phyloP scores from a whole-genome alignment of 1,140 invertebrate genomes.

The Cephus cinctus region DNA sequence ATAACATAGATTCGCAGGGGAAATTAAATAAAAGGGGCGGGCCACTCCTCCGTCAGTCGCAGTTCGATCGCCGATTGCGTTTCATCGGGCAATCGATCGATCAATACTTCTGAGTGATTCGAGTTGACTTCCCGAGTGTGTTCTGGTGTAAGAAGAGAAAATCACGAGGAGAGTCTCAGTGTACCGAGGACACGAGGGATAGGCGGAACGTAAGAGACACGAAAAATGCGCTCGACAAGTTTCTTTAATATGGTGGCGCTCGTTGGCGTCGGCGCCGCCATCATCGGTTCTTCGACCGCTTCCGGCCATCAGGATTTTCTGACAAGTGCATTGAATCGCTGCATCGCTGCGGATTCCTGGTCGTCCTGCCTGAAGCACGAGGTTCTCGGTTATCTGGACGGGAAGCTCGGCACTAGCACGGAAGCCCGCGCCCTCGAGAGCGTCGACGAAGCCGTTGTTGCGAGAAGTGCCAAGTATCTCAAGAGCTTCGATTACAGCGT shows the following conservation, averaged over 20 bases:
- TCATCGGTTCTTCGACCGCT: constrained; percentile 24
- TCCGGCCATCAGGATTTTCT: constrained; percentile 68
- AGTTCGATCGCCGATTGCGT: constrained; percentile 54
- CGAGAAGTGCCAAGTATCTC: constrained; percentile 67
- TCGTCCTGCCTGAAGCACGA: constrained; percentile 72
- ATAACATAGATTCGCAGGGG: constrained; percentile 54
- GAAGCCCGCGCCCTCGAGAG: constrained; percentile 61
- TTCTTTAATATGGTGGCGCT: constrained; percentile 28
- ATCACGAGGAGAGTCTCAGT: too few relatives aligned
- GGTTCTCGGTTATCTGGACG: constrained; percentile 71
- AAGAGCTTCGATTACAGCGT: constrained; percentile 70
- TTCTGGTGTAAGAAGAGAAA: background rate
- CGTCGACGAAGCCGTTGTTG: constrained; percentile 72
- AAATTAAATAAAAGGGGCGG: constrained; percentile 57
- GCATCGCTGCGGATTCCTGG: constrained; percentile 64
- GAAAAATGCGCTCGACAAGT: constrained; percentile 38
- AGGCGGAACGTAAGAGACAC: constrained; percentile 13
- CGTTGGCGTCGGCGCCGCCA: constrained; percentile 31
- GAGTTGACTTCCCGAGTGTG: constrained; percentile 3
- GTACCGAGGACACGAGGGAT: too few relatives aligned
- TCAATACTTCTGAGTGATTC: constrained; percentile 8
- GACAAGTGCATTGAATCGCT: constrained; percentile 69
- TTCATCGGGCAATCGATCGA: constrained; percentile 24
- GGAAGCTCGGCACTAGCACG: constrained; percentile 63
- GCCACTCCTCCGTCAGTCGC: constrained; percentile 55